Conservation (phyloP, 2,888 invertebrate species). For the Ctenicera cuprea region DNA sequence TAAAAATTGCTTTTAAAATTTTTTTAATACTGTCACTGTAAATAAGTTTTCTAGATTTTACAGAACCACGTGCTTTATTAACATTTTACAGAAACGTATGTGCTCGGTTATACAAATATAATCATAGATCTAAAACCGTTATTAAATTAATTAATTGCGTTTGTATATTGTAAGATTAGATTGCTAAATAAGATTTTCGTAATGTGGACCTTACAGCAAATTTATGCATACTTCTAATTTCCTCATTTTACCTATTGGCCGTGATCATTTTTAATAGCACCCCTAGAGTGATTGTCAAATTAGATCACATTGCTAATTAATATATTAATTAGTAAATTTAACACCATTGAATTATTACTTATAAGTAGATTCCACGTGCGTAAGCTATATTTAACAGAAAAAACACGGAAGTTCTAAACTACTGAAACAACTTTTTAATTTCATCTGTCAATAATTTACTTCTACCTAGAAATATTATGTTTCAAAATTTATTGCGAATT, state of each 20-base stretch:
- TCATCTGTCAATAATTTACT: neutral
- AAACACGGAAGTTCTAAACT: slow-evolving; percentile 3
- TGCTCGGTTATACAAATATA: no score
- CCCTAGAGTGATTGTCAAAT: slow-evolving; percentile 3
- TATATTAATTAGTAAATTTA: slow-evolving; percentile 1
- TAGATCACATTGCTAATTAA: slow-evolving; percentile 1
- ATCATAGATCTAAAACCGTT: neutral
- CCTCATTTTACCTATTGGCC: slow-evolving; percentile 31
- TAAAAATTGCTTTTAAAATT: no score
- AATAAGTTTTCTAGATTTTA: no score
- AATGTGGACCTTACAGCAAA: slow-evolving; percentile 17
- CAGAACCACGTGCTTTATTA: no score
- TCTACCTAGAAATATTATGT: neutral
- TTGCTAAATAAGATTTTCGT: neutral
- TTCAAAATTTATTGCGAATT: neutral
- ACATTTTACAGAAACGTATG: no score
- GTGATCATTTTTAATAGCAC: slow-evolving; percentile 19
- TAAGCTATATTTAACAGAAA: neutral
- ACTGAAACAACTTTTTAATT: neutral
- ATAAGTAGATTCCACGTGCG: neutral
- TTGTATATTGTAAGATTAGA: neutral
- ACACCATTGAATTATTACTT: slow-evolving; percentile 10
- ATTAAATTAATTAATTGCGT: neutral
- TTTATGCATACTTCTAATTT: slow-evolving; percentile 13
- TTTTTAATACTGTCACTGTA: no score